Evolutionary conservation across 2,113 vertebrate genomes (phyloP).

Genomic region (Xenotilapia caudafasciata): DNA sequence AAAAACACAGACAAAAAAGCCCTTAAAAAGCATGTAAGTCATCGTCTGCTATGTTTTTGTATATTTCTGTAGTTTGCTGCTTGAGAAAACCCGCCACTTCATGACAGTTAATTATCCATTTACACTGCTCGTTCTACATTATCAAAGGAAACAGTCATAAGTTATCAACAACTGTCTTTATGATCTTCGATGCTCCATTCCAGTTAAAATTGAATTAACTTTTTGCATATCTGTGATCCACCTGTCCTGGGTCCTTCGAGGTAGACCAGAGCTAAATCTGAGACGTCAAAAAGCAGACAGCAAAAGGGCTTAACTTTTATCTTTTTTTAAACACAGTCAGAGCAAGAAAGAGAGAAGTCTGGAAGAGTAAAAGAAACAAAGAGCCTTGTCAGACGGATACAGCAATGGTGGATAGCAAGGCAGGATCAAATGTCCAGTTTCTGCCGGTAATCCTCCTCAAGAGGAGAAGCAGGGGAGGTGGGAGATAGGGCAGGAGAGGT

Average conservation of each 20-base stretch:
- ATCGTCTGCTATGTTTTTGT: neutral
- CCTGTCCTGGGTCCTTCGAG: slow-evolving; percentile 1
- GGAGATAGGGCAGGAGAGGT: neutral
- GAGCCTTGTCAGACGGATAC: slow-evolving; percentile 52
- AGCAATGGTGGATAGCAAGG: slow-evolving; percentile 22
- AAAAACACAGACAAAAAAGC: neutral
- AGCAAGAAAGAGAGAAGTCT: neutral
- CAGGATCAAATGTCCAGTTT: slow-evolving; percentile 61
- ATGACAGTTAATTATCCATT: slow-evolving; percentile 33
- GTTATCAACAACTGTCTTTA: slow-evolving; percentile 18
- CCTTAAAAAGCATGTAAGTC: neutral
- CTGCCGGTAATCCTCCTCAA: slow-evolving; percentile 58
- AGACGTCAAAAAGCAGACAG: slow-evolving; percentile 23
- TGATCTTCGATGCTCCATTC: neutral
- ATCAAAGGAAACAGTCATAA: slow-evolving; percentile 10
- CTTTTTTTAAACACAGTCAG: slow-evolving; percentile 2
- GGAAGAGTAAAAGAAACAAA: slow-evolving; percentile 11
- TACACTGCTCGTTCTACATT: neutral
- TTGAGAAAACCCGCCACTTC: slow-evolving; percentile 6
- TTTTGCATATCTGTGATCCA: slow-evolving; percentile 24
- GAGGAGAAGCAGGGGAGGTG: neutral
- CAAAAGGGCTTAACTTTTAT: slow-evolving; percentile 13
- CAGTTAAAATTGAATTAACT: slow-evolving; percentile 35
- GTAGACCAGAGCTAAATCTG: slow-evolving; percentile 6
- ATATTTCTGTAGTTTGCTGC: neutral